These are phyloP conservation scores for Plutella xylostella DNA, from an alignment of 2,888 invertebrate species.

Conservation along the genomic window DNA sequence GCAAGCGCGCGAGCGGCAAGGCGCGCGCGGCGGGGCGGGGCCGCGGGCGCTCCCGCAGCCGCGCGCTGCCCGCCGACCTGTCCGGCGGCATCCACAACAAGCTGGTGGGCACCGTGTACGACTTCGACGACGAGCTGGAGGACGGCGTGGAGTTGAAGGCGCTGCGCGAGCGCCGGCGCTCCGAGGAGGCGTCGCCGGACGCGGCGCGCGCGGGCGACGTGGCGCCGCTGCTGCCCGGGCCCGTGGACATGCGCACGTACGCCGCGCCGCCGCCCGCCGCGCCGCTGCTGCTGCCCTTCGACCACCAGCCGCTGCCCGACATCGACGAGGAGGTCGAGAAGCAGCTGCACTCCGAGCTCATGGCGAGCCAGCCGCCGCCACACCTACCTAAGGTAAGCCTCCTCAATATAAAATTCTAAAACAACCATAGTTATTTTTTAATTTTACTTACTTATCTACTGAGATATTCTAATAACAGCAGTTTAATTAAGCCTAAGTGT, in stretches of 20 bases:
- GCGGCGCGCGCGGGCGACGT: slow-evolving; percentile 65
- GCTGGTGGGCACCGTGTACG: slow-evolving; percentile 88
- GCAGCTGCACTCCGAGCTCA: slow-evolving; percentile 76
- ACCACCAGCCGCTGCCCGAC: slow-evolving; percentile 77
- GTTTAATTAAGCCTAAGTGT: too few relatives aligned
- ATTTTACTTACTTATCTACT: too few relatives aligned
- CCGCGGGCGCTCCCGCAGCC: slow-evolving; percentile 51
- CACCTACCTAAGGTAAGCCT: too few relatives aligned
- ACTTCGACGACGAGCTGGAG: slow-evolving; percentile 85
- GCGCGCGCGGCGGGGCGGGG: slow-evolving; percentile 58
- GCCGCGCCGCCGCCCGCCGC: not conserved
- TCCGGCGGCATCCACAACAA: slow-evolving; percentile 80
- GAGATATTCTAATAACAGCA: too few relatives aligned
- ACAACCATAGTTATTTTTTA: too few relatives aligned
- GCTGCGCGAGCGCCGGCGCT: slow-evolving; percentile 82
- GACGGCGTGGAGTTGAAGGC: slow-evolving; percentile 83
- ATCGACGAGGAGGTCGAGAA: slow-evolving; percentile 86
- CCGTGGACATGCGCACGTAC: slow-evolving; percentile 41
- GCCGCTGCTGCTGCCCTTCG: slow-evolving; percentile 73
- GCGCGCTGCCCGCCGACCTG: slow-evolving; percentile 50
- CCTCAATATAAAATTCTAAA: too few relatives aligned
- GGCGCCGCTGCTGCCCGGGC: slow-evolving; percentile 83
- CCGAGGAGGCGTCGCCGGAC: slow-evolving; percentile 65
- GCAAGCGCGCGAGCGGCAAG: slow-evolving; percentile 36
- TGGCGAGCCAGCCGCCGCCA: slow-evolving; percentile 33